Conservation (phyloP, 2,888 invertebrate species). For the Lasioglossum vierecki region DNA sequence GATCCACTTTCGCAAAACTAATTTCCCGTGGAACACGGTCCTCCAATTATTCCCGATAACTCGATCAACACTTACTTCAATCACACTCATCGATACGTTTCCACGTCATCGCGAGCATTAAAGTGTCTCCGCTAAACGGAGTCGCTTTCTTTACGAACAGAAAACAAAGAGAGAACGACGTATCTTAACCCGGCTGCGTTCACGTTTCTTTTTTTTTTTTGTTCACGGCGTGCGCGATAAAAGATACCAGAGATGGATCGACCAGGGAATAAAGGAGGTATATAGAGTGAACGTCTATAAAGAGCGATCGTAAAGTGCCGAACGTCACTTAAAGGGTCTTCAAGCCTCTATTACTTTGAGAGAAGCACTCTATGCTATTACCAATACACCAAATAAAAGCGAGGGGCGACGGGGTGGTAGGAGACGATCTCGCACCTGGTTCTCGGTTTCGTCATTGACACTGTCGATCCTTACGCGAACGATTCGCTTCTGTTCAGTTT, state of each 20-base stretch:
- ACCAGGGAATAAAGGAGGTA: slow-evolving; percentile 32
- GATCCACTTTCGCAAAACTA: background rate
- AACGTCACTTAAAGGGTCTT: slow-evolving; percentile 74
- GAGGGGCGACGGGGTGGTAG: slow-evolving; percentile 9
- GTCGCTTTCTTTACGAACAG: background rate
- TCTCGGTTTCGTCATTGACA: slow-evolving; percentile 52
- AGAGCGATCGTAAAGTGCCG: slow-evolving; percentile 72
- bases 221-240: slow-evolving; percentile 30
- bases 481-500: slow-evolving; percentile 42
- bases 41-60: slow-evolving; percentile 1
- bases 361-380: slow-evolving; percentile 76
- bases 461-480: slow-evolving; percentile 36
- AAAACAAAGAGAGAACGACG: slow-evolving; percentile 22
- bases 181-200: background rate
- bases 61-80: background rate
- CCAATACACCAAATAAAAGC: slow-evolving; percentile 74
- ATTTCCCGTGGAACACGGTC: background rate
- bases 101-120: background rate
- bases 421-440: slow-evolving; percentile 41
- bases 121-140: background rate
- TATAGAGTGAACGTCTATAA: slow-evolving; percentile 42
- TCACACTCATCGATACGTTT: slow-evolving; percentile 1
- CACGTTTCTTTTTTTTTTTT: background rate
- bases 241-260: slow-evolving; percentile 39
- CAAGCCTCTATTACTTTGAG: slow-evolving; percentile 75